Evolutionary conservation across 2,113 vertebrate species (phyloP), one percentile per base, ranked within the genome.

Genomic region (Mellivora capensis): DNA sequence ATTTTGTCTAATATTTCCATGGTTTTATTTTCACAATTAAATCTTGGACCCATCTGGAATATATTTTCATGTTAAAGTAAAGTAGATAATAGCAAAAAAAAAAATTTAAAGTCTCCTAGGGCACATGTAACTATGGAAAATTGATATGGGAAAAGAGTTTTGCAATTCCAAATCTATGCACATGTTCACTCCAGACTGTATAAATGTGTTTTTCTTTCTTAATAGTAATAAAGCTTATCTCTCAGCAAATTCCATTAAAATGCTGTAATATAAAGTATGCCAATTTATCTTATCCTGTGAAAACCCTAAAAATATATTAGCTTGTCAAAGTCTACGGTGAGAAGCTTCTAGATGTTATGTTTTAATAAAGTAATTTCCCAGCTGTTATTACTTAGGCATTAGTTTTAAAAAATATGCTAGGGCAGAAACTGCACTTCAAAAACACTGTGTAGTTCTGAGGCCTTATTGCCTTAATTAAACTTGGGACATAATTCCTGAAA

Each of bases 1-100:
- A 86, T 77, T 87, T 94, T 82, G 8, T 57, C 31, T 90, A 31
- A 10, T 96, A 94, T 93, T 97, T 90, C 9, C 34, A 84, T 85
- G 47, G 27, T 84, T 95, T 87, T 25, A 91, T 87, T 93, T 91
- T 91, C 34, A 74, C n/a, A 91, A 59, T 96, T 87, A 79, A 97
- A 67, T 67, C 42, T 87, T 91, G 52, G 21, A 67, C 83, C n/a
- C 54, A 61, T 67, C 14, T 84, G 39, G 42, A 80, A 87, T 90
- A 80, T 59, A 91, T 91, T 97, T 87, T 94, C 54, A 96, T 87
- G 44, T 96, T 64, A 90, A 86, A 64, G 31, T 90, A 12, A 96
- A 21, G 59, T 79, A 72, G 61, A 44, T 52, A 47, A 95, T 62
- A 93, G 83, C 44, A 89, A n/a, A 39, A 44, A 44, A 76, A 76